Conservation (phyloP, 2,113 vertebrate genomes). For the Neogobius melanostomus region DNA sequence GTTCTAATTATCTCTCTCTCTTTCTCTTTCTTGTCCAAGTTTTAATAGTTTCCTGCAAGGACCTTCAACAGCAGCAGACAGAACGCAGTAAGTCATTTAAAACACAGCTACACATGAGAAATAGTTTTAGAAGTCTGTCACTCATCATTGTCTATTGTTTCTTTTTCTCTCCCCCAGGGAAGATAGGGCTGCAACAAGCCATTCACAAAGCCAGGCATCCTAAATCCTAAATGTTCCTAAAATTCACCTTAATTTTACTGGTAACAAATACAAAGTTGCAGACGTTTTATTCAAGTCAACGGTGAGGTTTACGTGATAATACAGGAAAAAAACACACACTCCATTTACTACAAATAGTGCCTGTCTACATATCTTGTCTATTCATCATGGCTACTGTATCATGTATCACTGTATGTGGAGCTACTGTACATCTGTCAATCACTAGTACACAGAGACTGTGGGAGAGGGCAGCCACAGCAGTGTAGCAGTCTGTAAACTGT, state of each 20-base stretch:
- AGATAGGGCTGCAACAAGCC: conserved; percentile 54
- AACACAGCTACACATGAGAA: conserved; percentile 46
- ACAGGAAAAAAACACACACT: not conserved
- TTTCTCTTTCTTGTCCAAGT: conserved; percentile 42
- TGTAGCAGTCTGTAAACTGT: conserved; percentile 46
- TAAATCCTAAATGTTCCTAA: conserved; percentile 31
- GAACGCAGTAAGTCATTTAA: conserved; percentile 64
- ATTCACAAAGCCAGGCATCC: conserved; percentile 60
- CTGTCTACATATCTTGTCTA: conserved; percentile 35
- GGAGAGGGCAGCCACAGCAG: conserved; percentile 20
- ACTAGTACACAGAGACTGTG: not conserved
- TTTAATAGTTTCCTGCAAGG: conserved; percentile 75
- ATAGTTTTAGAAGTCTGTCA: conserved; percentile 43
- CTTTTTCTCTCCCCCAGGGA: conserved; percentile 40
- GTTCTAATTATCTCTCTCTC: conserved; percentile 30
- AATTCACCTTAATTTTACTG: conserved; percentile 30
- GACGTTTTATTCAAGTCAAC: conserved; percentile 36
- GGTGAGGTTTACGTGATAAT: conserved; percentile 39
- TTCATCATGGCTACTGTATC: conserved; percentile 47
- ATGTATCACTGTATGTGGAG: conserved; percentile 39
- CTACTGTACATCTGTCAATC: conserved; percentile 19
- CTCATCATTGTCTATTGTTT: conserved; percentile 39
- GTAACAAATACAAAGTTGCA: conserved; percentile 21
- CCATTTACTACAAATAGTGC: conserved; percentile 22
- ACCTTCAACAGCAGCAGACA: conserved; percentile 55